These are phyloP conservation scores for Eristalis intricaria DNA, from an alignment of 2,888 invertebrate species.

Conservation along the genomic window DNA sequence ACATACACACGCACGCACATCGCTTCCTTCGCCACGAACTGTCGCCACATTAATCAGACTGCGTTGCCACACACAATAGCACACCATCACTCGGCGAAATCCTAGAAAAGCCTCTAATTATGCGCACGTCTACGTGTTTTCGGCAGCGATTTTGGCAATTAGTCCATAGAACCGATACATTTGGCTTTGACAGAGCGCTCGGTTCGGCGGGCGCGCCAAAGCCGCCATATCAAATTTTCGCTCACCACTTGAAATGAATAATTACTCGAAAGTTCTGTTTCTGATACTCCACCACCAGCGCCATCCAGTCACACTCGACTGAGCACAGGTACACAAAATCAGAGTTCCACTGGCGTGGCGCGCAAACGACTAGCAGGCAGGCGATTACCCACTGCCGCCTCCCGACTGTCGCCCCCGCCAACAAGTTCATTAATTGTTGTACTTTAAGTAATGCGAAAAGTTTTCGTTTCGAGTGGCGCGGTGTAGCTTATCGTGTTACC, in stretches of 20 bases:
- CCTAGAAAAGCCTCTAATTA: conserved; percentile 64
- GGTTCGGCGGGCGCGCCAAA: not conserved
- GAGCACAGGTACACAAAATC: conserved; percentile 39
- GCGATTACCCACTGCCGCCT: not conserved
- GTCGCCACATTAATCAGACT: conserved; percentile 25
- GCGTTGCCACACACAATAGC: conserved; percentile 17
- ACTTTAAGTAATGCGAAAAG: conserved; percentile 54
- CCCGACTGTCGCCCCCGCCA: not conserved
- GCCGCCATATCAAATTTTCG: conserved; percentile 26
- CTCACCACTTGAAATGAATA: conserved; percentile 49
- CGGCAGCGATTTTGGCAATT: conserved; percentile 60
- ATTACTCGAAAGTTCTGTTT: conserved; percentile 55
- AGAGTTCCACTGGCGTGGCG: conserved; percentile 4
- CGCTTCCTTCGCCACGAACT: not conserved
- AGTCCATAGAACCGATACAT: conserved; percentile 39
- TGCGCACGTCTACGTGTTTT: conserved; percentile 64
- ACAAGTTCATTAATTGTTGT: conserved; percentile 56
- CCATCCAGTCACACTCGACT: not conserved
- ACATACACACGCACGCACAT: not conserved
- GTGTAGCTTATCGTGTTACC: conserved; percentile 22
- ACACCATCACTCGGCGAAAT: conserved; percentile 36
- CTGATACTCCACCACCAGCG: conserved; percentile 9
- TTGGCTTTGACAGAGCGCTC: conserved; percentile 20
- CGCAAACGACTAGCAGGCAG: not conserved
- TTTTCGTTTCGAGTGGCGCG: conserved; percentile 16